Percentiles rank a stretch among this genome's conserved stretches.
Evolutionary conservation across 2,797 vertebrate species (phyloP).

Genomic region (Picus viridis): DNA sequence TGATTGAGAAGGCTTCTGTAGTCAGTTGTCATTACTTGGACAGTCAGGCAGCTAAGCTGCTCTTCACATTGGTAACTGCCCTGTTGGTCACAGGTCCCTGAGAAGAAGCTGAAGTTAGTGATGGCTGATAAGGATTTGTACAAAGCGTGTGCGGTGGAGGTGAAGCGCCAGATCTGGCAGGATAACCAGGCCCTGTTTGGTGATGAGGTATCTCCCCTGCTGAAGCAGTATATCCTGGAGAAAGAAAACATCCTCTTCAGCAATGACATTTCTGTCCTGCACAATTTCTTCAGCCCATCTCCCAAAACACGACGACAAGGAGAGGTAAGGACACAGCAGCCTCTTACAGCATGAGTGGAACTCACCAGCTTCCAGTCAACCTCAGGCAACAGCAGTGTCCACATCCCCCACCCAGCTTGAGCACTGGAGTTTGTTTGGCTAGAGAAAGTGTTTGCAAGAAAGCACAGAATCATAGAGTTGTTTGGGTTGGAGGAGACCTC

Average conservation of each 20-base stretch:
- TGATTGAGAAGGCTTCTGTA: neutral
- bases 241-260: slow-evolving; percentile 94
- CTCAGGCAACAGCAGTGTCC: neutral
- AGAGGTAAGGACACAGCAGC: slow-evolving; percentile 81
- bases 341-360: rapidly evolving
- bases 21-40: neutral
- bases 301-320: slow-evolving; percentile 93
- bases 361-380: neutral
- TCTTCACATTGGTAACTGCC: neutral
- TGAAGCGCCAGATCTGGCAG: slow-evolving; percentile 99
- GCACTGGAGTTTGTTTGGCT: neutral
- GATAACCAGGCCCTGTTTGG: slow-evolving; percentile 98
- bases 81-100: slow-evolving; percentile 85
- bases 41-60: neutral
- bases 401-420: neutral
- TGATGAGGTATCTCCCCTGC: slow-evolving; percentile 92
- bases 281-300: slow-evolving; percentile 95
- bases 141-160: slow-evolving; percentile 95
- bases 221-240: slow-evolving; percentile 97
- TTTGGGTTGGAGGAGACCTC: too few species aligned
- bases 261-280: slow-evolving; percentile 92
- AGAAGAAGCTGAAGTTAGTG: slow-evolving; percentile 96
- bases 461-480: neutral
- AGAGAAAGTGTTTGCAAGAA: neutral
- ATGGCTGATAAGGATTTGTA: slow-evolving; percentile 98